These are phyloP conservation scores for Marasmarcha lunaedactyla DNA, from an alignment of 2,888 invertebrate genomes.

Conservation along the genomic window DNA sequence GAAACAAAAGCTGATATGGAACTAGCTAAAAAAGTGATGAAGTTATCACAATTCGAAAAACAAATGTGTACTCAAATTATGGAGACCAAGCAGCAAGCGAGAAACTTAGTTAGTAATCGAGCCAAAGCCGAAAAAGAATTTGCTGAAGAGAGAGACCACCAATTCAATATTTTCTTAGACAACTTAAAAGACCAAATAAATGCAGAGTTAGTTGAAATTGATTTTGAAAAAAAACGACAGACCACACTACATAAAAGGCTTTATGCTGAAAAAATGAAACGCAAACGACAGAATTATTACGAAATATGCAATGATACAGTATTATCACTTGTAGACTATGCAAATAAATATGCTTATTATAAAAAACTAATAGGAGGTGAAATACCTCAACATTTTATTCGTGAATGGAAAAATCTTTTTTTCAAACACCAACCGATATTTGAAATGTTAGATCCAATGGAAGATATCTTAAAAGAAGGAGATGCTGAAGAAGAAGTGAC, in stretches of 20 bases:
- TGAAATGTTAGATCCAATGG: conserved; percentile 50
- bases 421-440: conserved; percentile 66
- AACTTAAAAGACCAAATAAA: conserved; percentile 51
- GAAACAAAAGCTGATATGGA: conserved; percentile 59
- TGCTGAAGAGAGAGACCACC: conserved; percentile 53
- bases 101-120: conserved; percentile 65
- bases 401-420: conserved; percentile 71
- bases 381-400: conserved; percentile 56
- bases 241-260: conserved; percentile 63
- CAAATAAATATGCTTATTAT: conserved; percentile 62
- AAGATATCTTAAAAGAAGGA: conserved; percentile 37
- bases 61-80: conserved; percentile 73
- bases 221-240: conserved; percentile 63
- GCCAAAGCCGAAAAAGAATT: conserved; percentile 59
- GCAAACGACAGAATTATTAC: conserved; percentile 53
- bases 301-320: conserved; percentile 64
- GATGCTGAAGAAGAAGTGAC: conserved; percentile 28
- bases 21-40: conserved; percentile 68
- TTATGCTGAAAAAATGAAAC: conserved; percentile 62
- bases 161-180: conserved; percentile 53
- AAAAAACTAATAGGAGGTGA: conserved; percentile 40
- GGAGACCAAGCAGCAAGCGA: conserved; percentile 71
- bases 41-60: conserved; percentile 75
- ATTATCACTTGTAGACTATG: conserved; percentile 66
- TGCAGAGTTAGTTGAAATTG: conserved; percentile 55